Conservation (phyloP, 2,888 invertebrate species). For the Lepidocyrtoides sp. region DNA sequence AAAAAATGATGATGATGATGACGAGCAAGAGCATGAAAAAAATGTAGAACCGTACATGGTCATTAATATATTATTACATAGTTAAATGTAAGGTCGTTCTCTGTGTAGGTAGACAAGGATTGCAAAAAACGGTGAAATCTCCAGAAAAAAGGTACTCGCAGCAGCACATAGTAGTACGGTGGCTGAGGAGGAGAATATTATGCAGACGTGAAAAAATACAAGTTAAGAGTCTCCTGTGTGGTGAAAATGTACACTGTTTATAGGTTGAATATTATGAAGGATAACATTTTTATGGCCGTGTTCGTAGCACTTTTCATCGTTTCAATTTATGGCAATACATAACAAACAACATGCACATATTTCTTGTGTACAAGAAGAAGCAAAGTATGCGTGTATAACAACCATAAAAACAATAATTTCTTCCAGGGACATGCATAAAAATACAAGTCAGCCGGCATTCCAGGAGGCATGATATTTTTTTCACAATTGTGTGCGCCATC, state of each 20-base stretch:
- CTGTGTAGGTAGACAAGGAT: not conserved
- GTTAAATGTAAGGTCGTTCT: slow-evolving; percentile 51
- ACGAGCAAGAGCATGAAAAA: not conserved
- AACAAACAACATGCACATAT: slow-evolving; percentile 80
- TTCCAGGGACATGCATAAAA: slow-evolving; percentile 38
- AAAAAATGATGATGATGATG: not conserved
- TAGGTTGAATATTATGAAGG: not conserved
- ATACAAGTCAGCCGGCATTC: slow-evolving; percentile 39
- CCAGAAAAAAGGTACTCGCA: not conserved
- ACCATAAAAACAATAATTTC: slow-evolving; percentile 83
- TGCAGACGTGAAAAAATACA: not conserved
- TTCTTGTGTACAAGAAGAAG: slow-evolving; percentile 76
- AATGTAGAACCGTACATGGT: slow-evolving; percentile 24
- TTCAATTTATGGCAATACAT: slow-evolving; percentile 16
- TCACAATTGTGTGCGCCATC: not conserved
- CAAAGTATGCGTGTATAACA: slow-evolving; percentile 79
- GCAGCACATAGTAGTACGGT: not conserved
- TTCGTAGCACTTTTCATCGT: slow-evolving; percentile 45
- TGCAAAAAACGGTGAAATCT: not conserved
- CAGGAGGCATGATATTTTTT: slow-evolving; percentile 32
- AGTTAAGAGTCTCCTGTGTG: not conserved
- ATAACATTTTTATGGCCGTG: slow-evolving; percentile 29
- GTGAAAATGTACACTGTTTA: not conserved
- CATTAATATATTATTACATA: slow-evolving; percentile 70
- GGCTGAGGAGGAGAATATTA: not conserved